Percentiles rank a stretch among this genome's conserved stretches.
Evolutionary conservation across 23 tunicate genomes (phyloP).

Genomic region (Oikopleura vanhoeffeni): DNA sequence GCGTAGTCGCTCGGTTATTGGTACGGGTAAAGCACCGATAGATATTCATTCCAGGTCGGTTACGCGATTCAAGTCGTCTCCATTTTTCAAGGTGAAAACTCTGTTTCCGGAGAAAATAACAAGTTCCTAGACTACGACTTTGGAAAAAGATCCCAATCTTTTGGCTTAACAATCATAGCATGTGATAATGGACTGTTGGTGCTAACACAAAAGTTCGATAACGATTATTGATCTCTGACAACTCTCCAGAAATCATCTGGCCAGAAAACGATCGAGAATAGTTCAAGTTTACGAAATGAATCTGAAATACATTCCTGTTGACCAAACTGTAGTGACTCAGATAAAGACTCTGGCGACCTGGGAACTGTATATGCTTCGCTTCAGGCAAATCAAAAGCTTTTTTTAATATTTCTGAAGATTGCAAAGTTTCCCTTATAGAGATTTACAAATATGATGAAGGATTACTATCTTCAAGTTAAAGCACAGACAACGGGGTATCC

Average conservation of each 20-base stretch:
- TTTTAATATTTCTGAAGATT: not conserved
- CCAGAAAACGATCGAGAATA: not conserved
- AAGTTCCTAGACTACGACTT: not conserved
- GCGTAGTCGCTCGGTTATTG: not conserved
- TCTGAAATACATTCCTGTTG: not conserved
- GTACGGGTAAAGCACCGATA: not conserved
- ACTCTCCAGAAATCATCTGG: not conserved
- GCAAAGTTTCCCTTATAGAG: not conserved
- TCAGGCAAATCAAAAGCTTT: not conserved
- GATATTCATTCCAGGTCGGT: not conserved
- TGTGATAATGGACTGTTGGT: not conserved
- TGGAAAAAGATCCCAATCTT: not conserved
- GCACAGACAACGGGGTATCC: constrained; percentile 27
- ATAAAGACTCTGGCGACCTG: not conserved
- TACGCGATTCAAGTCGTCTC: not conserved
- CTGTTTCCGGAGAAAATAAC: not conserved
- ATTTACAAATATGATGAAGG: not conserved
- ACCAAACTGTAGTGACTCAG: not conserved
- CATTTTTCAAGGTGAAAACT: not conserved
- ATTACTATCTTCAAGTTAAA: not conserved
- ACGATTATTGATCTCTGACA: not conserved
- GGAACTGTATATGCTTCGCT: not conserved
- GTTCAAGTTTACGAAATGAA: not conserved
- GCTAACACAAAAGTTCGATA: not conserved
- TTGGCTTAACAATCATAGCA: not conserved